Evolutionary conservation across 2,888 invertebrate genomes (phyloP).

Genomic region (Acanthosepion pharaonis): DNA sequence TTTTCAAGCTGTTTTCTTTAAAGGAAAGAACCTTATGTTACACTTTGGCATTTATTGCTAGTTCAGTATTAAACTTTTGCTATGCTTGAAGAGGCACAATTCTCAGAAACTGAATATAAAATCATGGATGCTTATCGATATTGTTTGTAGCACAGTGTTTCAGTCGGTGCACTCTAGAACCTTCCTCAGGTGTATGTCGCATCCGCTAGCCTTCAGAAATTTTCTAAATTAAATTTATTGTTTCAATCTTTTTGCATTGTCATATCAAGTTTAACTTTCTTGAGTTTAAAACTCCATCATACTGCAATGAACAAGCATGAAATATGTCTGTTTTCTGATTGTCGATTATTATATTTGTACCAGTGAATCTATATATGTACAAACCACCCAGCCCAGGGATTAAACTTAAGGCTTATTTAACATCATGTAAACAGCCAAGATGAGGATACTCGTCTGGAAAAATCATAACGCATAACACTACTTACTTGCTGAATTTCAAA

Average conservation of each 20-base stretch:
- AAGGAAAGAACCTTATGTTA: not conserved
- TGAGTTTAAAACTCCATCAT: too few relatives aligned
- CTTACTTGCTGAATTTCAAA: too few relatives aligned
- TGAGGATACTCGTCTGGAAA: too few relatives aligned
- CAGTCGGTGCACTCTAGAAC: not conserved
- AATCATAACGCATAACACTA: too few relatives aligned
- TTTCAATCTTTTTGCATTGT: not conserved
- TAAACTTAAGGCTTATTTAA: too few relatives aligned
- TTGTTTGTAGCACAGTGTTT: not conserved
- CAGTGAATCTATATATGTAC: too few relatives aligned
- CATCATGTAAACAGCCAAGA: too few relatives aligned
- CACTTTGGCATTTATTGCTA: not conserved
- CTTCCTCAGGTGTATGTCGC: not conserved
- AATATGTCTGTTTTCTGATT: too few relatives aligned
- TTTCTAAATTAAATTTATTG: not conserved
- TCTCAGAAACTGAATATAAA: not conserved
- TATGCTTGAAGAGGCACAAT: not conserved
- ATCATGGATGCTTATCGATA: too few relatives aligned
- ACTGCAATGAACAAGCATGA: too few relatives aligned
- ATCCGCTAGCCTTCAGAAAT: not conserved
- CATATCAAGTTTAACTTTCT: not conserved
- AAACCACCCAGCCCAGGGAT: too few relatives aligned
- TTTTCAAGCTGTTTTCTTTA: not conserved
- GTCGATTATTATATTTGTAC: too few relatives aligned
- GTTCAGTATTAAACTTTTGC: not conserved